Conservation (phyloP, 1,140 invertebrate genomes). For the Anadara kagoshimensis region DNA sequence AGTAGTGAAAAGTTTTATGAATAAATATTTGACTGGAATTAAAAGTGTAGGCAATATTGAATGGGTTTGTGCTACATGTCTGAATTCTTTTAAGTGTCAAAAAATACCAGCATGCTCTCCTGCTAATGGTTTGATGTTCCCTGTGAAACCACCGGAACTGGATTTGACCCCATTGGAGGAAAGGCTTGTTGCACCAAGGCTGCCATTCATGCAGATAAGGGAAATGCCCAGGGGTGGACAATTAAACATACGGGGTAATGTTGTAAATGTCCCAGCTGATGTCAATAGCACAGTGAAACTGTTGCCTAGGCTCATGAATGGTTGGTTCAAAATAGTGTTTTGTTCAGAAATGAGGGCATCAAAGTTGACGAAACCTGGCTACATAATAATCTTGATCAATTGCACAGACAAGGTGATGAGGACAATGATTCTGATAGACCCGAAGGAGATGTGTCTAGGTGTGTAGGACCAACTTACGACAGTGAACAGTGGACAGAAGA, state of each 20-base stretch:
- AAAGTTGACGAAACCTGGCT: background rate
- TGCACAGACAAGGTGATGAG: background rate
- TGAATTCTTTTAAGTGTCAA: conserved; percentile 14
- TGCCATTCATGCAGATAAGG: conserved; percentile 43
- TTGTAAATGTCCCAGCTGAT: conserved; percentile 36
- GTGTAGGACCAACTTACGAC: background rate
- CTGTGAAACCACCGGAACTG: conserved; percentile 32
- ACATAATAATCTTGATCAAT: background rate
- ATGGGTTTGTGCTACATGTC: conserved; percentile 30
- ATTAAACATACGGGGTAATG: conserved; percentile 18
- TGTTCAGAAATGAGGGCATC: conserved; percentile 15
- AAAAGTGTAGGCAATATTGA: conserved; percentile 1
- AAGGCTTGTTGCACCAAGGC: conserved; percentile 17
- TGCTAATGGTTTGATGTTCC: conserved; percentile 34
- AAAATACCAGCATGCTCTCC: conserved; percentile 32
- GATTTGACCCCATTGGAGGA: conserved; percentile 14
- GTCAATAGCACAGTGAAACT: conserved; percentile 18
- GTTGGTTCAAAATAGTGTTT: background rate
- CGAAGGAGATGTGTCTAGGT: background rate
- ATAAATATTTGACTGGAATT: background rate
- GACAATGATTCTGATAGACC: background rate
- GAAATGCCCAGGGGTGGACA: conserved; percentile 33
- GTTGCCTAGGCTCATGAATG: conserved; percentile 10
- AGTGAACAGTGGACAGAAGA: background rate
- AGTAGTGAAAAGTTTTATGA: background rate